Conservation (phyloP, 2,113 vertebrate genomes). For the Alectura lathami region DNA sequence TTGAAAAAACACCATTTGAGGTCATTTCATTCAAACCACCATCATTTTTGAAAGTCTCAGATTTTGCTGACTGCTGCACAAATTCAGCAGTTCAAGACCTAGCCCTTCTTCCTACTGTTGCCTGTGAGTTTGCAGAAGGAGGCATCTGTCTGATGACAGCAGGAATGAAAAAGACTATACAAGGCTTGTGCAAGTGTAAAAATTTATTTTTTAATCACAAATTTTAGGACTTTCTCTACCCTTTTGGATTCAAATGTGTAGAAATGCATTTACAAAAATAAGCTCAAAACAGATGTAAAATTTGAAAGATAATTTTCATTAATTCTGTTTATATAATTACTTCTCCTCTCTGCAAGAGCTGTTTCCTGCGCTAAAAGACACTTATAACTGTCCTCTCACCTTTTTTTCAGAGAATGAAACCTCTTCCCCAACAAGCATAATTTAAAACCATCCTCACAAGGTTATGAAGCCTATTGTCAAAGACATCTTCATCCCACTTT, state of each 20-base stretch:
- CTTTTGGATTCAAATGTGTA: background rate
- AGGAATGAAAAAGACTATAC: background rate
- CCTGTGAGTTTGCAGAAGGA: background rate
- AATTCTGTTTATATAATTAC: slow-evolving; percentile 20
- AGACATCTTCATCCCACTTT: background rate
- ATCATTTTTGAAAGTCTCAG: background rate
- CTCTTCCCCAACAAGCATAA: background rate
- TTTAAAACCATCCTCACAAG: background rate
- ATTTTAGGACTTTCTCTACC: background rate
- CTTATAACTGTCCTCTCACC: background rate
- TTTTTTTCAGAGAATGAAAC: background rate
- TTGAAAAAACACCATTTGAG: background rate
- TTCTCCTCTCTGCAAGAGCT: slow-evolving; percentile 30
- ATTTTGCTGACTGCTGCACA: background rate
- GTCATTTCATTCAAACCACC: background rate
- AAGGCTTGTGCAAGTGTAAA: background rate
- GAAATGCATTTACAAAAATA: slow-evolving; percentile 35
- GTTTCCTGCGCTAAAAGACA: slow-evolving; percentile 24
- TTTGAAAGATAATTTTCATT: background rate
- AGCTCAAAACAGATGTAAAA: background rate
- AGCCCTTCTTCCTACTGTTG: background rate
- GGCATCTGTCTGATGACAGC: background rate
- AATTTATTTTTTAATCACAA: background rate
- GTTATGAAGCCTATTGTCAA: background rate
- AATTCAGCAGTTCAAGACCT: background rate